Conservation (phyloP, 1,140 invertebrate species). For the Proales similis region DNA sequence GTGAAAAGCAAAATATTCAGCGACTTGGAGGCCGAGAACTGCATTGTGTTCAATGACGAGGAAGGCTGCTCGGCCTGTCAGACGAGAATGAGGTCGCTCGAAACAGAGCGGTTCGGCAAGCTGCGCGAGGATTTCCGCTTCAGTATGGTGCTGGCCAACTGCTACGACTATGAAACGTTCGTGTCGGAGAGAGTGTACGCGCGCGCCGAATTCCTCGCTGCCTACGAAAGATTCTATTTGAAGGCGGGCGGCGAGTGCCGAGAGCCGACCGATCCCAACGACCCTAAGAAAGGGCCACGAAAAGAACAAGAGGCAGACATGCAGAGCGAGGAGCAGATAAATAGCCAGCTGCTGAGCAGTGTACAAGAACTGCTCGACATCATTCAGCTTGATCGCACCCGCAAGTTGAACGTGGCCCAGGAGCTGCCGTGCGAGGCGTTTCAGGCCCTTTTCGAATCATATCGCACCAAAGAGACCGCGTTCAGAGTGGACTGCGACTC, state of each 20-base stretch:
- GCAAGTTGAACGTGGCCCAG: slow-evolving; percentile 28
- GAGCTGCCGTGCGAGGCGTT: slow-evolving; percentile 34
- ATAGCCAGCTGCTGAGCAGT: neutral
- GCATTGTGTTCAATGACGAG: slow-evolving; percentile 35
- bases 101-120: slow-evolving; percentile 18
- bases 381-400: neutral
- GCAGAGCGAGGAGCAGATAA: neutral
- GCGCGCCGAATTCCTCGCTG: neutral
- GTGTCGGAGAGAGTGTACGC: neutral
- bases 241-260: neutral
- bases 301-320: neutral
- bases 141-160: neutral
- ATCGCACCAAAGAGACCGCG: slow-evolving; percentile 2
- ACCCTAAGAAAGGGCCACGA: too few relatives aligned
- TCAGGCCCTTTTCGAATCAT: slow-evolving; percentile 17
- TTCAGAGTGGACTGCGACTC: slow-evolving; percentile 12
- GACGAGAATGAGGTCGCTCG: slow-evolving; percentile 20
- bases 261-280: neutral
- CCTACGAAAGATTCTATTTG: slow-evolving; percentile 20
- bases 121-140: slow-evolving; percentile 23
- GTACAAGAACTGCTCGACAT: neutral
- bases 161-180: slow-evolving; percentile 11
- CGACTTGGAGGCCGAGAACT: slow-evolving; percentile 35
- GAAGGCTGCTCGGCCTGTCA: slow-evolving; percentile 24
- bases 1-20: slow-evolving; percentile 26